phyloP scores from a whole-genome alignment of 2,888 invertebrate genomes.

The Drosophila suboccidentalis region DNA sequence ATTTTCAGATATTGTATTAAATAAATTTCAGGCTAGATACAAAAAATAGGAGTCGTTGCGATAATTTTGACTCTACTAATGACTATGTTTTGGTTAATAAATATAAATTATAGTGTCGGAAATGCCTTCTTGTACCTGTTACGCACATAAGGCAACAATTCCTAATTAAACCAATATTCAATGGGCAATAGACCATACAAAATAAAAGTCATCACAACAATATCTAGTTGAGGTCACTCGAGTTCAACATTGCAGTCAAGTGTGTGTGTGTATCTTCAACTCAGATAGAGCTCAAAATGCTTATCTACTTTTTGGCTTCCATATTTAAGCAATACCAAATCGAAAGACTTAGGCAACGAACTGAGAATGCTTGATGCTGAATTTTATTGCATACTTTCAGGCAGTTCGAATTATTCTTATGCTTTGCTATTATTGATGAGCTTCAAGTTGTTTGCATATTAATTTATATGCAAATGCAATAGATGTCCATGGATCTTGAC shows the following conservation, averaged over 20 bases:
- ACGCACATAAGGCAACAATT: not conserved
- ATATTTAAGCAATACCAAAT: not conserved
- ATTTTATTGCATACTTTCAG: slow-evolving; percentile 41
- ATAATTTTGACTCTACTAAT: not conserved
- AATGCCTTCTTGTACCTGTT: not conserved
- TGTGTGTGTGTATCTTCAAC: not conserved
- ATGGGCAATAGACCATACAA: not conserved
- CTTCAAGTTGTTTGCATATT: slow-evolving; percentile 31
- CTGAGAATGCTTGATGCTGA: not conserved
- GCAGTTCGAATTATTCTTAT: not conserved
- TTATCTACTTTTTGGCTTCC: slow-evolving; percentile 37
- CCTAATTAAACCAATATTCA: not conserved
- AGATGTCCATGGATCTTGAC: slow-evolving; percentile 48
- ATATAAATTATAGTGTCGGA: not conserved
- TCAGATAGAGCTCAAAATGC: not conserved
- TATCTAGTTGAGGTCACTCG: slow-evolving; percentile 7
- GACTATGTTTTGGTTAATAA: not conserved
- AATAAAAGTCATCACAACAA: not conserved
- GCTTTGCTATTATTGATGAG: slow-evolving; percentile 8
- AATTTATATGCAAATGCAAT: slow-evolving; percentile 71
- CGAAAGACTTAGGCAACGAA: slow-evolving; percentile 68
- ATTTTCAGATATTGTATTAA: not conserved
- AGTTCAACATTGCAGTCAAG: slow-evolving; percentile 1
- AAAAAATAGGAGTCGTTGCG: too few species aligned
- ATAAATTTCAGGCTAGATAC: too few species aligned